Evolutionary conservation across 2,888 invertebrate species (phyloP).

Genomic region (Harpalus rufipes): DNA sequence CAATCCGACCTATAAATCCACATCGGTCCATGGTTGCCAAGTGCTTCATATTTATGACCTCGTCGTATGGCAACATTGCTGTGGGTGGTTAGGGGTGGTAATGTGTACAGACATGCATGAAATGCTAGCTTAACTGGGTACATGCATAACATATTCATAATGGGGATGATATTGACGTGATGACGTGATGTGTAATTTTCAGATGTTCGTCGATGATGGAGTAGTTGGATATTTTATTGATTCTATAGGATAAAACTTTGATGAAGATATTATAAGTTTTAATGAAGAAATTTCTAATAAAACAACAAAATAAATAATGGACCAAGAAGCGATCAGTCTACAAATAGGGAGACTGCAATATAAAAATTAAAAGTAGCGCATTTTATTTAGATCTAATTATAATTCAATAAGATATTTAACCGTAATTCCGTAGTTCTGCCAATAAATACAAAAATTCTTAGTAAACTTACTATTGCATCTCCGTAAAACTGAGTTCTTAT

Average conservation of each 20-base stretch:
- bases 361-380: too few relatives aligned
- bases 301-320: too few relatives aligned
- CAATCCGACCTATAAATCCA: constrained; percentile 37
- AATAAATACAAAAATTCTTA: too few relatives aligned
- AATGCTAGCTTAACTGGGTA: constrained; percentile 27
- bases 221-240: not conserved
- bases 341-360: too few relatives aligned
- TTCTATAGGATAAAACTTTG: not conserved
- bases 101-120: constrained; percentile 40
- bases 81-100: constrained; percentile 16
- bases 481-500: too few relatives aligned
- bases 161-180: constrained; percentile 28
- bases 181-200: constrained; percentile 38
- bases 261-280: not conserved
- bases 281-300: too few relatives aligned
- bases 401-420: too few relatives aligned
- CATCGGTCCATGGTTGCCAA: constrained; percentile 29
- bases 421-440: too few relatives aligned
- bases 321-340: too few relatives aligned
- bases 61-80: not conserved
- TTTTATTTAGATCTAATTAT: too few relatives aligned
- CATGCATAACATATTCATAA: constrained; percentile 50
- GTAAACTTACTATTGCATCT: too few relatives aligned
- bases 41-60: not conserved
- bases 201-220: constrained; percentile 2